Percentiles rank a stretch among this genome's conserved stretches.
These are phyloP conservation scores for Indri indri DNA, from an alignment of 2,113 vertebrate genomes.

Conservation along the genomic window DNA sequence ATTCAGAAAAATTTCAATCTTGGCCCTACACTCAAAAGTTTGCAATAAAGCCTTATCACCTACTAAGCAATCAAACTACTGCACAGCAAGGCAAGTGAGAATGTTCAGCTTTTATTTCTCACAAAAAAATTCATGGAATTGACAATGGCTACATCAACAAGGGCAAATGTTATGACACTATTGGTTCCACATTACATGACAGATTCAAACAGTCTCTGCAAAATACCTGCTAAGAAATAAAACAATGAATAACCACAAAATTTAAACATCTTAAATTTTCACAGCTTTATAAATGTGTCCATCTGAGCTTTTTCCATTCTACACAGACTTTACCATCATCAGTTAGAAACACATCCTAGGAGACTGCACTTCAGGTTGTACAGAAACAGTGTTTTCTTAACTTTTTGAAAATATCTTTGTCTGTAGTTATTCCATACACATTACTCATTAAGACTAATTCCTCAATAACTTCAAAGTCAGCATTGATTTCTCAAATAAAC, in stretches of 20 bases:
- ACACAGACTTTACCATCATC: not conserved
- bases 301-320: not conserved
- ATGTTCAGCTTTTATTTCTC: not conserved
- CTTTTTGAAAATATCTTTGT: not conserved
- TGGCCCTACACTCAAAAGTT: not conserved
- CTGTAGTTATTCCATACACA: not conserved
- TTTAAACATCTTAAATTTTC: not conserved
- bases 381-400: not conserved
- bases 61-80: not conserved
- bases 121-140: not conserved
- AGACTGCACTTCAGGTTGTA: not conserved
- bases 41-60: not conserved
- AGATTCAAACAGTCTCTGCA: not conserved
- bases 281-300: not conserved
- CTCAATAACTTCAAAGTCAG: conserved; percentile 38
- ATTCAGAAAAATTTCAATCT: conserved; percentile 26
- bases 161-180: not conserved
- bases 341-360: not conserved
- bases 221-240: not conserved
- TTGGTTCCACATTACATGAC: not conserved
- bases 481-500: not conserved
- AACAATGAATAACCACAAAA: not conserved
- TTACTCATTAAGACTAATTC: not conserved
- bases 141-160: not conserved
- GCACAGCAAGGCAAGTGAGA: not conserved